Conservation (phyloP, 1,140 invertebrate genomes). For the Drosophila eugracilis region DNA sequence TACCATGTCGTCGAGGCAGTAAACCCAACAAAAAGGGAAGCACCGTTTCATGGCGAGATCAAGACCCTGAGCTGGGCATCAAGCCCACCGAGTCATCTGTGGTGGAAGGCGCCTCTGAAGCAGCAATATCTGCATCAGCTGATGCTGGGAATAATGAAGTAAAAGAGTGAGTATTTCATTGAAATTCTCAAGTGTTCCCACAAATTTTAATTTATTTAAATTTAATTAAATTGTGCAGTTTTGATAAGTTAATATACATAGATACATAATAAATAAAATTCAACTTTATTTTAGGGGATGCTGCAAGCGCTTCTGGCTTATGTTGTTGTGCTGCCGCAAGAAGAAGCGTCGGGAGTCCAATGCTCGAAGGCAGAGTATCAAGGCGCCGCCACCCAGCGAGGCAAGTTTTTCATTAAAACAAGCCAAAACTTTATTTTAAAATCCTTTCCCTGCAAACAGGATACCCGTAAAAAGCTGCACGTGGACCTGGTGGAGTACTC, state of each 20-base stretch:
- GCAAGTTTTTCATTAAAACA: slow-evolving; percentile 66
- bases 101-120: slow-evolving; percentile 72
- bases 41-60: slow-evolving; percentile 80
- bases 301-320: slow-evolving; percentile 76
- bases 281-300: slow-evolving; percentile 54
- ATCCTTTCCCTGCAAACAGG: slow-evolving; percentile 84
- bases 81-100: slow-evolving; percentile 71
- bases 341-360: slow-evolving; percentile 82
- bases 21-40: slow-evolving; percentile 46
- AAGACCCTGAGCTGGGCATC: slow-evolving; percentile 76
- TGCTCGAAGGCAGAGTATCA: slow-evolving; percentile 87
- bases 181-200: neutral
- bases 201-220: too few species aligned
- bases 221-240: too few species aligned
- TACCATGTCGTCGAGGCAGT: slow-evolving; percentile 74
- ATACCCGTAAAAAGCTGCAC: slow-evolving; percentile 92
- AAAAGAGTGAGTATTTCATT: slow-evolving; percentile 52
- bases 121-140: slow-evolving; percentile 38
- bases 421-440: neutral
- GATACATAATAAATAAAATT: too few species aligned
- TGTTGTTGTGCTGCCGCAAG: slow-evolving; percentile 79
- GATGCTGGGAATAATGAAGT: slow-evolving; percentile 39
- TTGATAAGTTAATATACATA: too few species aligned
- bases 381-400: slow-evolving; percentile 87
- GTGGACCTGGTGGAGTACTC: slow-evolving; percentile 91